Conservation (phyloP, 2,113 vertebrate genomes). For the Chloropsis cyanopogon region DNA sequence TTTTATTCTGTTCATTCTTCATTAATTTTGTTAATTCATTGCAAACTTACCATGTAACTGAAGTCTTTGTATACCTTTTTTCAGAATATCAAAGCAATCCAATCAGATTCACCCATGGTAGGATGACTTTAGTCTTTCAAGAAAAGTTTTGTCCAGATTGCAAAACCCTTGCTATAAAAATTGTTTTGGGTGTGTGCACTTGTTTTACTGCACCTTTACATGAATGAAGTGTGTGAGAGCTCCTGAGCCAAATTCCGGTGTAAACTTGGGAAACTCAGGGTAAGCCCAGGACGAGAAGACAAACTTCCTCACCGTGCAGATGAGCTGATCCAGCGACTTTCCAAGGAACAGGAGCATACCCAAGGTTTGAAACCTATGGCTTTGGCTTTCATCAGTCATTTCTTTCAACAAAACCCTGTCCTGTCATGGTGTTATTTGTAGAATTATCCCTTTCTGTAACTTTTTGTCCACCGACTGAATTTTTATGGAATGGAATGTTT, state of each 20-base stretch:
- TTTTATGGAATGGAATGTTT: neutral
- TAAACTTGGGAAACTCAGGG: neutral
- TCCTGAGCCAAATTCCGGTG: neutral
- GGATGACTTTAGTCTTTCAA: neutral
- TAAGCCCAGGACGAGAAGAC: neutral
- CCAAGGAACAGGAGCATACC: neutral
- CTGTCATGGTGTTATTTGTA: neutral
- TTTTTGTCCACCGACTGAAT: neutral
- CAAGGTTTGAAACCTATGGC: neutral
- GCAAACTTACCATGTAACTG: neutral
- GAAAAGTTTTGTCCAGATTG: neutral
- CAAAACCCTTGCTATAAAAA: neutral
- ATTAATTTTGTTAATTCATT: neutral
- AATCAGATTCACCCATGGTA: neutral
- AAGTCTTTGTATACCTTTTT: neutral
- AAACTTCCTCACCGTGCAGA: rapidly evolving
- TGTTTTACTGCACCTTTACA: neutral
- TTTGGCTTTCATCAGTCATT: neutral
- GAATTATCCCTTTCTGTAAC: neutral
- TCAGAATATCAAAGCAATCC: neutral
- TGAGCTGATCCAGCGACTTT: neutral
- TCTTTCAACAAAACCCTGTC: neutral
- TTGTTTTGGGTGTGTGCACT: neutral
- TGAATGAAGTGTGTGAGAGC: neutral
- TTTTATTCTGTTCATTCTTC: neutral